Conservation (phyloP, 30 jellyfish, hydroid and myxozoan genomes). For the Hydra vulgaris region DNA sequence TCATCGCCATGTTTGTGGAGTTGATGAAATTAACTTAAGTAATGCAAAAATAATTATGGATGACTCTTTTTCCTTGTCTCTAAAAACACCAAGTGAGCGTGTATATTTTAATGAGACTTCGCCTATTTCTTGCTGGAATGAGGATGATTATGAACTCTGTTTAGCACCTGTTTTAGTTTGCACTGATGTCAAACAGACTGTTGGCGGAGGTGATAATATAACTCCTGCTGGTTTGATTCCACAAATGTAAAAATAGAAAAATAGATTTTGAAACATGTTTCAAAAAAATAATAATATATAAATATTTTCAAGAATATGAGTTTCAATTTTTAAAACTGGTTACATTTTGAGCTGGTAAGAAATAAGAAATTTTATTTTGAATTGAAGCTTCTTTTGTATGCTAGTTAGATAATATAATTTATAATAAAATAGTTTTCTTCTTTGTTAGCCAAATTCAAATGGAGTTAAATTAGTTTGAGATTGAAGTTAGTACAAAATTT, state of each 20-base stretch:
- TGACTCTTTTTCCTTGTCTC: constrained; percentile 69
- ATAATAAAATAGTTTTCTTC: no score
- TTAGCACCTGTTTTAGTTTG: constrained; percentile 90
- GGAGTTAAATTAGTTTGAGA: no score
- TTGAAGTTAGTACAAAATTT: no score
- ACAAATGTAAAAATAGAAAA: constrained; percentile 42
- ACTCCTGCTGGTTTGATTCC: constrained; percentile 70
- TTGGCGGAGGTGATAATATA: constrained; percentile 89
- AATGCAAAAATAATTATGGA: constrained; percentile 77
- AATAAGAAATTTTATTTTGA: no score
- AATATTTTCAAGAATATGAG: no score
- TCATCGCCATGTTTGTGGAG: constrained; percentile 62
- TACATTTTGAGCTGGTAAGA: no score
- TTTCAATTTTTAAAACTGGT: no score
- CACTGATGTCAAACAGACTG: constrained; percentile 78
- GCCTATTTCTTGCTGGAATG: constrained; percentile 95
- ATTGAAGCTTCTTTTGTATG: no score
- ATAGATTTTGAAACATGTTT: no score
- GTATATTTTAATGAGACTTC: constrained; percentile 40
- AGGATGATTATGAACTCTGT: constrained; percentile 66
- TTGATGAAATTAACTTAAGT: constrained; percentile 30
- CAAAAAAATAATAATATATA: no score
- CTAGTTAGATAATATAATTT: no score
- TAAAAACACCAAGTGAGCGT: constrained; percentile 34
- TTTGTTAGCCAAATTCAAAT: no score